Base-by-base conservation (phyloP, 2,797 vertebrate genomes). In the Argentina silus region DNA sequence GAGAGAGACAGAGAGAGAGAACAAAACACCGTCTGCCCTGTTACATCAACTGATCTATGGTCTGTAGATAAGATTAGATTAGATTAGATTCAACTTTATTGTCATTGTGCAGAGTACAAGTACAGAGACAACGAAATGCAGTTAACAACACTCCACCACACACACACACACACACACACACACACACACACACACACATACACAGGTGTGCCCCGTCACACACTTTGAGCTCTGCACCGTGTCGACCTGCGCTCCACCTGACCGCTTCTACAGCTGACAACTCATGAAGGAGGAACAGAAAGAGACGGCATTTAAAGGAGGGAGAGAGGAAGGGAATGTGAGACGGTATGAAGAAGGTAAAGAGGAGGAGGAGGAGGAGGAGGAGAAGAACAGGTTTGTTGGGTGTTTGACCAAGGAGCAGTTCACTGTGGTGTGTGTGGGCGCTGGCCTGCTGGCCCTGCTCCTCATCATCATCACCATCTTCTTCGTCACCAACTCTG, bases 391-490 rank as follows among this genome's bases (percentile, higher is more conserved):
- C 48, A 76, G 70, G 72, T 71, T 60, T 55, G 76, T 86, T 27
- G 75, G 83, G 2, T 77, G 63, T 74, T 82, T 88, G 3, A 87
- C 78, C 11, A 85, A 78, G 60, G 11, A 61, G 36, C 82, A 87
- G 0, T 79, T 89, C 44, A 74, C 83, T 15, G 72, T 83, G 36
- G 27, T 86, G 7, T 83, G 74, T 67, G 71, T 81, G 23, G 75
- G 60, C 4, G 48, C 75, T 23, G 85, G 83, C 56, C 73, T 92
- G 14, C 7, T 83, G 9, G 0, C 82, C 7, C 71, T 92, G 43
- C 47, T 90, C 17, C 1, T 83, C 23, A 7, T 81, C 79, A 70
- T 87, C 19, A 70, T 45, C 0, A 70, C 89, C 50, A 12, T 82
- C 0, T 78, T 77, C 0, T 74, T 90, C 42, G 0, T 89, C 66